Evolutionary conservation across 2,113 vertebrate genomes (phyloP), one percentile per base, ranked within the genome.

Genomic region (Abramis brama): DNA sequence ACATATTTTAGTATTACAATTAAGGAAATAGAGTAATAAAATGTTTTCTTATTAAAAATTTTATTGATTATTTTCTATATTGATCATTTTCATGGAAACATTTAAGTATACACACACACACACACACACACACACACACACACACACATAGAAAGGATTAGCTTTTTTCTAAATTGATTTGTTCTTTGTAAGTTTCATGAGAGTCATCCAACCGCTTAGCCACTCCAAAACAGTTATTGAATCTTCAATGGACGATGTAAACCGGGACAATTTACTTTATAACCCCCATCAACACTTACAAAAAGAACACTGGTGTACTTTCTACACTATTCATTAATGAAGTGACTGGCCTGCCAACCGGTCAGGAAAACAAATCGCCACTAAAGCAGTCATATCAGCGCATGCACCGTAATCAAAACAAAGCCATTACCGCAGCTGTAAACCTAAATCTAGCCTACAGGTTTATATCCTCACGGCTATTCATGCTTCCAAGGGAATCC

Each of bases 391-490:
- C 76, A 81, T 27, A 60, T 36, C 60, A 60, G 50, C n/a, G 21
- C 23, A 82, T 30, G 60, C 64, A 60, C 19, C 86, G 73, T 62
- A 74, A 80, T 75, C 79, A 23, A 76, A 79, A 83, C 84, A 77
- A 55, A 87, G 81, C 76, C 76, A 85, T 87, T 86, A 87, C 7
- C 23, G 11, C 21, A 19, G 80, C 47, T 78, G 23, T 75, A 70
- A 80, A 77, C 60, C 57, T 84, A 77, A 86, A 86, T 86, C 52
- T 84, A 60, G 9, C 62, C 55, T 36, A 83, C 84, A 89, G 84
- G 83, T 85, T 77, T 84, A 60, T 33, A 73, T 45, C 43, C 39
- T 82, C 33, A 70, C 15, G 13, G 57, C 30, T 66, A 36, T 79
- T 52, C 77, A 81, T 2, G 52, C 73, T 71, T 80, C 55, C 27